Evolutionary conservation across 2,888 invertebrate genomes (phyloP).

Genomic region (Lissocephala sabroskyi): DNA sequence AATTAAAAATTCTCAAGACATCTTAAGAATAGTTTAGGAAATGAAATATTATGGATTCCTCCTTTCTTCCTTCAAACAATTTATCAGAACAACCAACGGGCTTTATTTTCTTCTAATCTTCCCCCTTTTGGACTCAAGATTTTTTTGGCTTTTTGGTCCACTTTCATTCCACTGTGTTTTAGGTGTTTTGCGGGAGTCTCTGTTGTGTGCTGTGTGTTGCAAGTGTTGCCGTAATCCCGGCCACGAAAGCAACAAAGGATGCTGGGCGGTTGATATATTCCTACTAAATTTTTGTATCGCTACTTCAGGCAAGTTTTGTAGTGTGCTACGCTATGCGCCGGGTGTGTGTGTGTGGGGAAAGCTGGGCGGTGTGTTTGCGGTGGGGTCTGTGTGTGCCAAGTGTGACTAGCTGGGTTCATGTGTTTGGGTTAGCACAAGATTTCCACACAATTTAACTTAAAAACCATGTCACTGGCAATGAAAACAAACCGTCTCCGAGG

Average conservation of each 20-base stretch:
- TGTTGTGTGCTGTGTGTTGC: background rate
- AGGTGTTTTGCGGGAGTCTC: background rate
- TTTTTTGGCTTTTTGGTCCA: no score
- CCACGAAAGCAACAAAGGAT: conserved; percentile 40
- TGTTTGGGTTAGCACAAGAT: conserved; percentile 43
- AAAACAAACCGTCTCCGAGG: conserved; percentile 16
- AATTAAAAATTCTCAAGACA: no score
- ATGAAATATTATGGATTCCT: no score
- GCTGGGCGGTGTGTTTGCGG: conserved; percentile 4
- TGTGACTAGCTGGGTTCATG: background rate
- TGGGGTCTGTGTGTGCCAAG: conserved; percentile 1
- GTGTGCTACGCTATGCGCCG: background rate
- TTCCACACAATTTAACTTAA: conserved; percentile 70
- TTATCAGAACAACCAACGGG: no score
- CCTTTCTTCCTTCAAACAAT: no score
- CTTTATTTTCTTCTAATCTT: no score
- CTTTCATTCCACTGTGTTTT: background rate
- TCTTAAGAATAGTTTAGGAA: no score
- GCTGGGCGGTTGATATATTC: conserved; percentile 10
- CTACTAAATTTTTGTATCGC: background rate
- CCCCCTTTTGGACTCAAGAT: no score
- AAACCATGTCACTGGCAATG: conserved; percentile 38
- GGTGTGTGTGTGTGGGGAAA: conserved; percentile 12
- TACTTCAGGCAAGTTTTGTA: background rate
- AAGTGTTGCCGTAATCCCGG: conserved; percentile 38